phyloP scores from a whole-genome alignment of 1,140 invertebrate genomes.

The Dufourea novaeangliae region DNA sequence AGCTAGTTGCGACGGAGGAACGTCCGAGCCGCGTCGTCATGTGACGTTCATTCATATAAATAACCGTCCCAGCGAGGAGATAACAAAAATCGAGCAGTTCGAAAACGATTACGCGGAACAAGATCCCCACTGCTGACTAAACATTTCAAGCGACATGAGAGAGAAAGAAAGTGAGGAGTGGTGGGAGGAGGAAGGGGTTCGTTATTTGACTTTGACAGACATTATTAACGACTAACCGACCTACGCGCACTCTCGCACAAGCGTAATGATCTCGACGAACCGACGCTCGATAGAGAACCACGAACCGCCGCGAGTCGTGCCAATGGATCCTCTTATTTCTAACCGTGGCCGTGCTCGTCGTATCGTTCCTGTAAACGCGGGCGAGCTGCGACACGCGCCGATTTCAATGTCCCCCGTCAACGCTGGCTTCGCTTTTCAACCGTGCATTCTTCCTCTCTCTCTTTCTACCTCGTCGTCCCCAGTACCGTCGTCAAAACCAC shows the following conservation, averaged over 20 bases:
- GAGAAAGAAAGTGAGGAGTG: background rate
- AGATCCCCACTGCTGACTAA: slow-evolving; percentile 22
- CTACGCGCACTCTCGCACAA: slow-evolving; percentile 18
- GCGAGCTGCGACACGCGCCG: slow-evolving; percentile 33
- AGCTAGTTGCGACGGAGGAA: background rate
- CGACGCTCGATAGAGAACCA: slow-evolving; percentile 19
- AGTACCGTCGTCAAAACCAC: background rate
- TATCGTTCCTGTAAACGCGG: slow-evolving; percentile 15
- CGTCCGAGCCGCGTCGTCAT: background rate
- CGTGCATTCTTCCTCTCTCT: background rate
- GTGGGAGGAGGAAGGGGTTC: background rate
- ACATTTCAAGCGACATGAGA: background rate
- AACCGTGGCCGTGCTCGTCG: slow-evolving; percentile 3
- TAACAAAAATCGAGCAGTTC: slow-evolving; percentile 27
- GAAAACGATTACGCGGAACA: slow-evolving; percentile 27
- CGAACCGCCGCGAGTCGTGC: slow-evolving; percentile 2
- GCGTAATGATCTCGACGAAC: slow-evolving; percentile 24
- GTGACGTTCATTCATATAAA: slow-evolving; percentile 44
- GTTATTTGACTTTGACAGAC: slow-evolving; percentile 44
- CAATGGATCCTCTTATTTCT: slow-evolving; percentile 53
- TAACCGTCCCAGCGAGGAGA: slow-evolving; percentile 11
- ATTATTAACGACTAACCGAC: slow-evolving; percentile 44
- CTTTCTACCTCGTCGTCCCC: background rate
- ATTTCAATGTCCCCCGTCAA: slow-evolving; percentile 48
- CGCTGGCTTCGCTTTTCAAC: slow-evolving; percentile 34